Conservation (phyloP, 2,113 vertebrate species). For the Coptodon bakossiorum region DNA sequence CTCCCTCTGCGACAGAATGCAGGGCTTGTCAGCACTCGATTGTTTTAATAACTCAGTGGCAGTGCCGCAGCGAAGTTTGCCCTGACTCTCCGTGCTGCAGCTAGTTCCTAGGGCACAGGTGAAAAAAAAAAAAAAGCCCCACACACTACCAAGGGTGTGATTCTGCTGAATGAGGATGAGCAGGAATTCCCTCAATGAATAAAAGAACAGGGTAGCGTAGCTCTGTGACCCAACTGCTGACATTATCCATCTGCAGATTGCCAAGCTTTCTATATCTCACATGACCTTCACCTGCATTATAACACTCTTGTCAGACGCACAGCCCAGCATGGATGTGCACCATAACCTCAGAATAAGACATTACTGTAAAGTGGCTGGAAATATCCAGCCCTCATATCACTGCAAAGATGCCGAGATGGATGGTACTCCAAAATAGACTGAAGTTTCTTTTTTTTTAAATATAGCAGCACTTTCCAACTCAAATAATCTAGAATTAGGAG, state of each 20-base stretch:
- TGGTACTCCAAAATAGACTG: not conserved
- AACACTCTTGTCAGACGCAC: constrained; percentile 1
- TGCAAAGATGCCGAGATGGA: not conserved
- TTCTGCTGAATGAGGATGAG: constrained; percentile 1
- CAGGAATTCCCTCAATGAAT: constrained; percentile 46
- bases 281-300: constrained; percentile 20
- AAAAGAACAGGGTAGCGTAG: constrained; percentile 18
- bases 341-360: not conserved
- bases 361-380: not conserved
- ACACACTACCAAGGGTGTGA: not conserved
- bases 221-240: not conserved
- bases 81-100: constrained; percentile 25
- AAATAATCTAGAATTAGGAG: not conserved
- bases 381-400: not conserved
- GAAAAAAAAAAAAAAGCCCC: not conserved
- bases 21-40: constrained; percentile 67
- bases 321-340: not conserved
- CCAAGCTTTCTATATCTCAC: not conserved
- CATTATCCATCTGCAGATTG: constrained; percentile 9
- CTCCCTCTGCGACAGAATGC: constrained; percentile 61
- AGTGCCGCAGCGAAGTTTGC: constrained; percentile 50
- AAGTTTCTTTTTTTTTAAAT: not conserved
- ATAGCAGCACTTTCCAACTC: not conserved
- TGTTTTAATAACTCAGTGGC: constrained; percentile 73
- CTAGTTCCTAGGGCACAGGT: constrained; percentile 47